Evolutionary conservation across 2,888 invertebrate species (phyloP).

Genomic region (Volucella bombylans): DNA sequence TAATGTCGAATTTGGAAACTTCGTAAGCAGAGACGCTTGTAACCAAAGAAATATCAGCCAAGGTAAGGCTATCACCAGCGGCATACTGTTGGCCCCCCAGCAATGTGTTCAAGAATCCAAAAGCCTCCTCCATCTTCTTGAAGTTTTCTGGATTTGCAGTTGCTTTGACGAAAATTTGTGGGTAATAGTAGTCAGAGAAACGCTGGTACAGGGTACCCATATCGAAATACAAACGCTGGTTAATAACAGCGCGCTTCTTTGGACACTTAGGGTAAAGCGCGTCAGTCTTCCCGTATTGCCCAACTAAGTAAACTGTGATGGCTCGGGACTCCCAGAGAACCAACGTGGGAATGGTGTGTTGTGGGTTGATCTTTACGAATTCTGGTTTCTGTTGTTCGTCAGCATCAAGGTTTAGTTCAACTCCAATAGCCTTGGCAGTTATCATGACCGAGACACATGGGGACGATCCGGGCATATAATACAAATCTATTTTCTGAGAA

Average conservation of each 20-base stretch:
- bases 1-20: conserved; percentile 86
- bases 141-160: conserved; percentile 87
- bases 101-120: conserved; percentile 88
- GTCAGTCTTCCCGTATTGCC: conserved; percentile 91
- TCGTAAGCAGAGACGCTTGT: conserved; percentile 88
- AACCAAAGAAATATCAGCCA: conserved; percentile 89
- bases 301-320: conserved; percentile 90
- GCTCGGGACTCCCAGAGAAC: conserved; percentile 92
- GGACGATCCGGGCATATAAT: conserved; percentile 85
- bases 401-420: conserved; percentile 86
- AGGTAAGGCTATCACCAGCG: conserved; percentile 89
- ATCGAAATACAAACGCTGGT: conserved; percentile 91
- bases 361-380: conserved; percentile 90
- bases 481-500: too few relatives aligned
- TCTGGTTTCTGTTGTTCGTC: conserved; percentile 88
- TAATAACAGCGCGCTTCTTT: conserved; percentile 89
- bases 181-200: conserved; percentile 88
- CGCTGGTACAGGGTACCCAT: conserved; percentile 88
- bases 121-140: conserved; percentile 87
- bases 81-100: conserved; percentile 87
- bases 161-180: conserved; percentile 85
- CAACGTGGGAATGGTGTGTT: conserved; percentile 93
- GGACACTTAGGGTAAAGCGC: conserved; percentile 89
- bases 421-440: conserved; percentile 86
- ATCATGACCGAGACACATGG: conserved; percentile 87